phyloP scores from a whole-genome alignment of 2,797 vertebrate species.

The Dendrocincla fuliginosa region DNA sequence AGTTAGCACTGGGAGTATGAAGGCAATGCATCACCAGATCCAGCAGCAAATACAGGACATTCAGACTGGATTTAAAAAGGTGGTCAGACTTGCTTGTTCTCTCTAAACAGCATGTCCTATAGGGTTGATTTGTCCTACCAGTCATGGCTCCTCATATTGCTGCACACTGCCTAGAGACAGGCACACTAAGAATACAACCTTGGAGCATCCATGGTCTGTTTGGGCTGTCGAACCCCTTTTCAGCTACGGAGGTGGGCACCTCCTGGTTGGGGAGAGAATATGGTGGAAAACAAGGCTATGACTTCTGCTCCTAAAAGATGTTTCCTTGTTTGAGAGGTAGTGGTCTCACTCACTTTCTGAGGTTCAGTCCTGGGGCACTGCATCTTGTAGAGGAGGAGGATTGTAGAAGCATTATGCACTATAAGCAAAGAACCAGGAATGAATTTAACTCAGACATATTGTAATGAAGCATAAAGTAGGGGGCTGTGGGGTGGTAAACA shows the following conservation, averaged over 20 bases:
- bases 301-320: neutral
- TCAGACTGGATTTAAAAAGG: neutral
- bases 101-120: neutral
- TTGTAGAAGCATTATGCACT: neutral
- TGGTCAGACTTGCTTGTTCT: neutral
- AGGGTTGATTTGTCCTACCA: neutral
- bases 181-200: neutral
- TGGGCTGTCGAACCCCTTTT: neutral
- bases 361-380: neutral
- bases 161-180: neutral
- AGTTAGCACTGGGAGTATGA: neutral
- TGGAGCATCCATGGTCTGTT: neutral
- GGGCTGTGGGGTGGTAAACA: neutral
- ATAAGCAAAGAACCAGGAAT: neutral
- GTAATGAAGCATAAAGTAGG: neutral
- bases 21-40: neutral
- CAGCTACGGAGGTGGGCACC: neutral
- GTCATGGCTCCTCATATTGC: neutral
- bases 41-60: neutral
- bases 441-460: neutral
- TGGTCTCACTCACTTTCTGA: neutral
- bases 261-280: neutral
- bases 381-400: neutral
- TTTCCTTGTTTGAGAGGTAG: neutral
- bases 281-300: neutral